Base-by-base conservation (phyloP, 2,797 vertebrate genomes). In the Gymnoscopelus microlampas region DNA sequence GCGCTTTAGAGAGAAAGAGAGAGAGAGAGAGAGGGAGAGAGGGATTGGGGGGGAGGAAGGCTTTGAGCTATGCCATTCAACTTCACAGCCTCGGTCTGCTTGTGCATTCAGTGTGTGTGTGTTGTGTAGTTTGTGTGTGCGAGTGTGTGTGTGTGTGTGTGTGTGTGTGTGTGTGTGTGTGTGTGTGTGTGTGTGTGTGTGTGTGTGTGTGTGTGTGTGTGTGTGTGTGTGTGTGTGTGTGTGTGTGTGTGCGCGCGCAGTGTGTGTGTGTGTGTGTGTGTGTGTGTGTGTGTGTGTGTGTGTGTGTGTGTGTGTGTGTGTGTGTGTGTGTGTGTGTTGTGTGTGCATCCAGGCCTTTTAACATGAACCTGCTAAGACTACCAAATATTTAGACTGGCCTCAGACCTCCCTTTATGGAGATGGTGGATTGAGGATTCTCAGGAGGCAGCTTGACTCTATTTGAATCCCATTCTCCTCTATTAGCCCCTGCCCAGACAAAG, bases 61-160 rank as follows among this genome's bases (percentile, higher is more conserved):
- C 96, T 97, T 96, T 96, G 95, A 97, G 96, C 95, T 96, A 95
- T 96, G 95, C 96, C 96, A 97, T 96, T 97, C 96, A 96, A 94
- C 96, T 97, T 96, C 95, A 94, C 92, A 96, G 96, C 94, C 95
- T 95, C 91, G 87, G 94, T 94, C 95, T 95, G 93, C 95, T 95
- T 97, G 95, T 96, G 96, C 95, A 97, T 97, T 97, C 95, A 95
- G 94, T 82, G 85, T 58, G 61, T 67, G 54, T 58, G 44, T 66
- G 64, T 66, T 39, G 35, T 39, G 35, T 39, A 32, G 29, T 66
- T 54, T 57, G 64, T 57, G 63, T 56, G 64, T 26, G 26, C 2
- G 26, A 2, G 26, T 29, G 26, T 29, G 26, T 29, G 26, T 29
- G 4, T 35, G 32, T 35, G 32, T 35, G 19, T 35, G 32, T 35